These are phyloP conservation scores for Sialis lutaria DNA, from an alignment of 2,888 invertebrate species.

Conservation along the genomic window DNA sequence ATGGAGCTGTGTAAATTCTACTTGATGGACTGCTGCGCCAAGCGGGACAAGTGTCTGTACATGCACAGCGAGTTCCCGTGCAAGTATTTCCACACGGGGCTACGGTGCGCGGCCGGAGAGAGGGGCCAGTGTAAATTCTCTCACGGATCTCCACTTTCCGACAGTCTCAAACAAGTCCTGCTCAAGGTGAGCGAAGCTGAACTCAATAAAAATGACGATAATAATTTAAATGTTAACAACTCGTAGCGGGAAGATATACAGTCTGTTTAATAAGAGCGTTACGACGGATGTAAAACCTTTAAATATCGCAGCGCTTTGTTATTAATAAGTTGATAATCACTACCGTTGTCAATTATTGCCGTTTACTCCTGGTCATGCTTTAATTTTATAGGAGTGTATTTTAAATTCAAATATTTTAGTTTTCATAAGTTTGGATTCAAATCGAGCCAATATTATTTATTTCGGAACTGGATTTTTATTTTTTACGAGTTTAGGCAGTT, in stretches of 20 bases:
- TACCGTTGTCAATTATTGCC: no score
- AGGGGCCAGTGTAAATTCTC: slow-evolving; percentile 87
- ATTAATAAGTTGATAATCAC: background rate
- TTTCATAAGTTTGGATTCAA: no score
- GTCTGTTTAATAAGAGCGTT: background rate
- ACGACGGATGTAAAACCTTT: background rate
- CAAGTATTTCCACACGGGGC: slow-evolving; percentile 89
- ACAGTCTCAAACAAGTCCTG: slow-evolving; percentile 33
- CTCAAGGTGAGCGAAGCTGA: slow-evolving; percentile 22
- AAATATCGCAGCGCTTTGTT: background rate
- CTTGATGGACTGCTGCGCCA: slow-evolving; percentile 86
- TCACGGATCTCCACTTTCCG: slow-evolving; percentile 72
- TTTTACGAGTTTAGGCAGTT: no score
- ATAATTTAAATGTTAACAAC: background rate
- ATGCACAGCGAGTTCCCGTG: slow-evolving; percentile 97
- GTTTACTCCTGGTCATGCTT: no score
- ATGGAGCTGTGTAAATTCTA: slow-evolving; percentile 94
- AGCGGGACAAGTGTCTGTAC: slow-evolving; percentile 87
- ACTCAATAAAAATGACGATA: background rate
- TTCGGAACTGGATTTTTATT: no score
- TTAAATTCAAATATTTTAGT: no score
- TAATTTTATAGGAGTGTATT: no score
- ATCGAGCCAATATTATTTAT: no score
- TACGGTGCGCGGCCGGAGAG: slow-evolving; percentile 57
- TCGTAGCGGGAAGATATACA: background rate